Base-by-base conservation (phyloP, 1,140 invertebrate species). In the Aphis craccivora region DNA sequence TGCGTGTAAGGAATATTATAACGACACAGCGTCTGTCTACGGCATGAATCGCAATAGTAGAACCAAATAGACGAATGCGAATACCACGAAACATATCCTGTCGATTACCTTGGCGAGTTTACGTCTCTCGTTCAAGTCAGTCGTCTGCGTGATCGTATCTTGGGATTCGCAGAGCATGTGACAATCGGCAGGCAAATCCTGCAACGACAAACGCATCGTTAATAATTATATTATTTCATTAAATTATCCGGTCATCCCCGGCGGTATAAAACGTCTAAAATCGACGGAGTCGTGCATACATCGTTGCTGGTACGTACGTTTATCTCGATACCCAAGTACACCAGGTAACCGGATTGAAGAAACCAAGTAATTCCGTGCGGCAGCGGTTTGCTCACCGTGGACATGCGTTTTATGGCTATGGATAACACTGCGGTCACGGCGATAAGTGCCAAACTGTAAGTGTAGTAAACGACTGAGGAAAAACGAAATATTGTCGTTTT, bases 121-220 rank as follows among this genome's bases (percentile, higher is more conserved):
- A 7, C 30, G 76, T 55, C 81, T 48, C 45, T 92, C 81, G 8
- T 51, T 53, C 30, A 51, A 25, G 30, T 92, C 45, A n/a, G 43
- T 11, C 0, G 23, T 40, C 30, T 92, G 43, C 11, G 35, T 48
- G 22, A 53, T 92, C 45, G 20, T 84, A 3, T 92, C 91, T 30
- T 92, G 81, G 91, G 45, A 48, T 30, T 51, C 91, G 11, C 76
- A 92, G 18, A 92, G 76, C 67, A 92, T 84, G 18, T 92, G 91
- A 53, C 76, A 35, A 35, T 92, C 91, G 22, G 35, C 0, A 6
- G 76, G 11, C 22, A 48, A 92, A 30, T n/a, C 76, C 91, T 92
- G 76, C 5, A 60, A n/a, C 11, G 9, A 35, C 1, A 87, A 48
- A n/a, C 14, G 14, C 25, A 87, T 48, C 14, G 40, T n/a, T 8